These are phyloP conservation scores for Oxyura jamaicensis DNA, from an alignment of 2,113 vertebrate genomes.

Conservation along the genomic window DNA sequence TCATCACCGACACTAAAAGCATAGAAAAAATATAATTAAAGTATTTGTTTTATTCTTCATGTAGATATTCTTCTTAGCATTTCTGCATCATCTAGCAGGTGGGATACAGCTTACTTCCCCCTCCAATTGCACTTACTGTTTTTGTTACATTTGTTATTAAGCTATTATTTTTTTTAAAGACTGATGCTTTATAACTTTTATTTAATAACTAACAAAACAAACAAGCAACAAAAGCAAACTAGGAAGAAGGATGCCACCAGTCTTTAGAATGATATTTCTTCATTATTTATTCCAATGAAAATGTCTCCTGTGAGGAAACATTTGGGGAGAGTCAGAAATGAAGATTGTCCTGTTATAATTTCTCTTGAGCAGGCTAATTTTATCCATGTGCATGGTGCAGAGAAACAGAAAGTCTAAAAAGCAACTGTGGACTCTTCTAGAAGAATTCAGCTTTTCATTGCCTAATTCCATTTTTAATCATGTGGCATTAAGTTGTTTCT, in stretches of 20 bases:
- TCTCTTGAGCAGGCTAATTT: not conserved
- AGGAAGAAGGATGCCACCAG: not conserved
- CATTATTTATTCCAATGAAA: not conserved
- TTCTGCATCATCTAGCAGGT: not conserved
- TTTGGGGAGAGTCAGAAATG: not conserved
- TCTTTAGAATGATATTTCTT: not conserved
- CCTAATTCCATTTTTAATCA: not conserved
- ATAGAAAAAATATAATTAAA: not conserved
- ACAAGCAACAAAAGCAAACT: not conserved
- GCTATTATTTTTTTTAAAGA: not conserved
- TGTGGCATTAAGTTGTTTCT: not conserved
- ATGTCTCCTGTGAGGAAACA: not conserved
- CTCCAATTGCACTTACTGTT: not conserved
- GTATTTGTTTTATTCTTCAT: not conserved
- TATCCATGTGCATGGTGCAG: not conserved
- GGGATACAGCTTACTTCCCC: not conserved
- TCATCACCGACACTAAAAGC: not conserved
- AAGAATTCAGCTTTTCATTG: not conserved
- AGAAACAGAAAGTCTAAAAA: not conserved
- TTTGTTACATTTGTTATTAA: not conserved
- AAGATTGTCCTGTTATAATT: not conserved
- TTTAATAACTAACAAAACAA: not conserved
- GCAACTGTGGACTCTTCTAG: not conserved
- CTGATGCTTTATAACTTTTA: not conserved
- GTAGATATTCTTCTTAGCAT: not conserved